Evolutionary conservation across 2,797 vertebrate species (phyloP), one percentile per base, ranked within the genome.

Genomic region (Ptychadena robeensis): DNA sequence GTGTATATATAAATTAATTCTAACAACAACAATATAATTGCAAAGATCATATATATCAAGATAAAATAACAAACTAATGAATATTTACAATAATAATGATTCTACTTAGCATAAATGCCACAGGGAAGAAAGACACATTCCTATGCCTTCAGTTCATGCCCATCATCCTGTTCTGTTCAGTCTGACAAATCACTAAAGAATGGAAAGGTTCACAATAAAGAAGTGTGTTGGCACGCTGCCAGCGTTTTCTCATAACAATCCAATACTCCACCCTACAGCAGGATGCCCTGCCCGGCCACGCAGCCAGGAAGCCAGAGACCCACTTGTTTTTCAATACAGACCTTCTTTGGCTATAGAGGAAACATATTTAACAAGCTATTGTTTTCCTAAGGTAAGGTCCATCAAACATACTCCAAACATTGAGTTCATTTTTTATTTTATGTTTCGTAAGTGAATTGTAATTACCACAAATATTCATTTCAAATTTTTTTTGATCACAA

Each of bases 261-360:
- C 88, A 87, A 87, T 83, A 87, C 92, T 88, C 93, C 94, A 92
- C 93, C 94, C 93, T 90, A 85, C 82, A 86, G 91, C 93, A 93
- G 94, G 94, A 94, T 94, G 90, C 93, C 92, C 93, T 92, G 90
- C 94, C 94, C 92, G 91, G 86, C 59, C n/a, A 88, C 85, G 87
- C 74, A 9, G 86, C 83, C 91, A 89, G 91, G 91, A 92, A 92
- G 91, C 91, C 89, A 93, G 88, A 89, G 91, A 88, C 87, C 83
- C 86, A 76, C 90, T 93, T 92, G 83, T 93, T 91, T 93, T 89
- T 90, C 83, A 89, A 53, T 87, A 86, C 76, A 82, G 91, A 76
- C 86, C 88, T 90, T 93, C 86, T 75, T 85, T 89, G 88, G 85
- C 87, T 66, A 28, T 68, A 84, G 64, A 79, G 82, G 82, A 85